Evolutionary conservation across 2,797 vertebrate species (phyloP).

Genomic region (Poecilia wingei): DNA sequence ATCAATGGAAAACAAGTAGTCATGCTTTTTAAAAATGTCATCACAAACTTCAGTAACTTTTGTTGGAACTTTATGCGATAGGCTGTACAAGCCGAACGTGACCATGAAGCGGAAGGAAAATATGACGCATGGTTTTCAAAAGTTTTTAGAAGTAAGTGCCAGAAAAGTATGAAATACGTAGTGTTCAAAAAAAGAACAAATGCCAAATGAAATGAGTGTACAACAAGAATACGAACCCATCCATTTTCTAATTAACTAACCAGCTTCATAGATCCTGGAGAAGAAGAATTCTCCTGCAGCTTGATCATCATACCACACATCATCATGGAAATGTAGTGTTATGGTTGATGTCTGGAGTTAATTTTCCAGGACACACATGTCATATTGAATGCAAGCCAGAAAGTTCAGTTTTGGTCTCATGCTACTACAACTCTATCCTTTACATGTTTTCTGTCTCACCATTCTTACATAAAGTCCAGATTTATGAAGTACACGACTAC

Average conservation of each 20-base stretch:
- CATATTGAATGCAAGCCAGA: too few species aligned
- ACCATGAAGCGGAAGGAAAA: not conserved
- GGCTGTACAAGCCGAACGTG: not conserved
- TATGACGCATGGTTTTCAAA: not conserved
- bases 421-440: too few species aligned
- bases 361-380: not conserved
- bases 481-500: not conserved
- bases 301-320: not conserved
- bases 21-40: not conserved
- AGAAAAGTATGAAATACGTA: not conserved
- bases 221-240: not conserved
- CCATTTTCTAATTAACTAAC: not conserved
- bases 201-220: not conserved
- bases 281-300: not conserved
- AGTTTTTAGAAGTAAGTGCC: not conserved
- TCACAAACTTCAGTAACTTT: not conserved
- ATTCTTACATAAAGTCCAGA: not conserved
- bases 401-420: not conserved
- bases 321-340: not conserved
- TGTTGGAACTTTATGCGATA: not conserved
- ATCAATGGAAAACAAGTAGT: not conserved
- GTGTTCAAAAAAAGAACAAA: not conserved
- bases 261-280: not conserved
- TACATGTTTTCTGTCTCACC: not conserved
- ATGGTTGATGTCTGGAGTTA: not conserved